phyloP scores from a whole-genome alignment of 2,888 invertebrate genomes.

The Lasius fuliginosus region DNA sequence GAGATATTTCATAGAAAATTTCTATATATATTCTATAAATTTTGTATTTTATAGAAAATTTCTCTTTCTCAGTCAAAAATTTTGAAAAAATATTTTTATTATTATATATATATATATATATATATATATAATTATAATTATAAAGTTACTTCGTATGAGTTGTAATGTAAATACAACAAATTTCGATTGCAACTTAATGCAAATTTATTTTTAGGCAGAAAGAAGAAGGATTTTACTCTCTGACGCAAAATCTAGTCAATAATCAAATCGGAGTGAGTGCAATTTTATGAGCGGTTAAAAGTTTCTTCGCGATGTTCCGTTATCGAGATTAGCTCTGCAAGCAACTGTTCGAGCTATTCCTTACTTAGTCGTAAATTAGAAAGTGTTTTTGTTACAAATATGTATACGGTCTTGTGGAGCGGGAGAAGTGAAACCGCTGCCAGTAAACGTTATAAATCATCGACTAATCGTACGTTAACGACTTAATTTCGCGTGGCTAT shows the following conservation, averaged over 20 bases:
- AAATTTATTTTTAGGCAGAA: background rate
- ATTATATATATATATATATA: background rate
- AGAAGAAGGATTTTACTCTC: background rate
- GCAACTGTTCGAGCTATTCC: background rate
- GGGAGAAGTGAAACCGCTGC: slow-evolving; percentile 34
- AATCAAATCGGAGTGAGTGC: background rate
- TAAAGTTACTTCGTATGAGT: background rate
- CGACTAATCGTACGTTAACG: slow-evolving; percentile 34
- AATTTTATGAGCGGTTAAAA: background rate
- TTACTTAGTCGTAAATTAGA: slow-evolving; percentile 25
- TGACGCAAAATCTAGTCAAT: background rate
- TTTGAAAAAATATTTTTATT: background rate
- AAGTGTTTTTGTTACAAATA: slow-evolving; percentile 33
- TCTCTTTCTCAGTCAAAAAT: background rate
- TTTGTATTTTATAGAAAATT: background rate
- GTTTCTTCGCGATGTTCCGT: background rate
- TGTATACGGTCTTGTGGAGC: background rate
- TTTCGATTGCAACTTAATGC: background rate
- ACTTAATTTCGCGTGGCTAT: slow-evolving; percentile 35
- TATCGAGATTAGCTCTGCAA: background rate
- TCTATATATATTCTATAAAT: background rate
- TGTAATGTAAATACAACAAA: background rate
- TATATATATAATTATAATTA: background rate
- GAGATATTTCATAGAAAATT: background rate
- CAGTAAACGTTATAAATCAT: slow-evolving; percentile 40